phyloP scores from a whole-genome alignment of 2,113 vertebrate species.

The Vireo altiloquus region DNA sequence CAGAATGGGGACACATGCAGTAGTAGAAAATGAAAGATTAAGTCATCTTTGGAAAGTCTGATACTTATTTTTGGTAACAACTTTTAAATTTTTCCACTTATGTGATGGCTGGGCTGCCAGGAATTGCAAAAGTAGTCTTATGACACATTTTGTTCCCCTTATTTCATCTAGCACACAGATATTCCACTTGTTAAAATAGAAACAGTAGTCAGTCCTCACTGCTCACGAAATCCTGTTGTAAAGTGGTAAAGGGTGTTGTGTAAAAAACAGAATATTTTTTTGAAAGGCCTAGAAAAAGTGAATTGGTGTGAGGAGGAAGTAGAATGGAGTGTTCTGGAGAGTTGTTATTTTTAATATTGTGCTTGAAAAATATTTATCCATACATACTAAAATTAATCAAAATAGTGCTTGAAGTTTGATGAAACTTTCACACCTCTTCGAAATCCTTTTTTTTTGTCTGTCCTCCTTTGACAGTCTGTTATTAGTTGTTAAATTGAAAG shows the following conservation, averaged over 20 bases:
- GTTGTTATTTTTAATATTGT: background rate
- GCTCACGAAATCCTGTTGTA: background rate
- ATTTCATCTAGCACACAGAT: background rate
- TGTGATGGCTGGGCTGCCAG: background rate
- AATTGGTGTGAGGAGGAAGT: background rate
- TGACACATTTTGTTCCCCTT: background rate
- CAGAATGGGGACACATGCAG: background rate
- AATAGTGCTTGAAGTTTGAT: background rate
- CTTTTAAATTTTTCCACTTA: background rate
- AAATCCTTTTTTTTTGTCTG: background rate
- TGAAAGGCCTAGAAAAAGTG: background rate
- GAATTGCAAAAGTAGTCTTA: background rate
- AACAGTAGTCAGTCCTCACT: background rate
- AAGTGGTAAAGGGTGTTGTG: background rate
- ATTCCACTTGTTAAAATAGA: background rate
- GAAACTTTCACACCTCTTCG: background rate
- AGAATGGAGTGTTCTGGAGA: background rate
- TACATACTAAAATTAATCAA: background rate
- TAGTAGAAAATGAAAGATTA: background rate
- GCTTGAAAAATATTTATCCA: background rate
- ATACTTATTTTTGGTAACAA: background rate
- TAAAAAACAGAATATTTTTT: background rate
- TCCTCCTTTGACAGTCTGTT: background rate
- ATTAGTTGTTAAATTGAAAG: background rate
- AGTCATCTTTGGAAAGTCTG: background rate